Percentiles rank a stretch among this genome's conserved stretches.
phyloP scores from a whole-genome alignment of 2,888 invertebrate genomes.

The Nymphalis polychloros region DNA sequence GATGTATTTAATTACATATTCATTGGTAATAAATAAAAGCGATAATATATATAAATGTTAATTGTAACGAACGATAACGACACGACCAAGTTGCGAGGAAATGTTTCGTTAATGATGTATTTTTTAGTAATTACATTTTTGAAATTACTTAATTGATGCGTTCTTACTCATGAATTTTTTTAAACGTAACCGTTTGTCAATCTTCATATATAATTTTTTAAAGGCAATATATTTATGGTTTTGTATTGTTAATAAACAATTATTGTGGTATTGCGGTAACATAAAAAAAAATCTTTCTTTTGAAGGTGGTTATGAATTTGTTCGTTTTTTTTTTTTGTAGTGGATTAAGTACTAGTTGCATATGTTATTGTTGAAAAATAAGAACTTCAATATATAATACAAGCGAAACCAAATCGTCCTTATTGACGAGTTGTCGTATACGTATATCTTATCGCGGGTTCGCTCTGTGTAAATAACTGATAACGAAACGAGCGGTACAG shows the following conservation, averaged over 20 bases:
- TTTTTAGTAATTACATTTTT: constrained; percentile 9
- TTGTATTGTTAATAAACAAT: no score
- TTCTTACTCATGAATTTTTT: background rate
- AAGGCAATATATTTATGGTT: no score
- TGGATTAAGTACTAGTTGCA: no score
- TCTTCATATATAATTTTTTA: no score
- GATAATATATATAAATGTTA: background rate
- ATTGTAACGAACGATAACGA: constrained; percentile 1
- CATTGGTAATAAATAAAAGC: background rate
- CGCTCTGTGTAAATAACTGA: constrained; percentile 73
- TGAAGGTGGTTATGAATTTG: no score
- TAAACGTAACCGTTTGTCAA: background rate
- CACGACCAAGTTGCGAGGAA: background rate
- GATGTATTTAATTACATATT: background rate
- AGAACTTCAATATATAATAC: background rate
- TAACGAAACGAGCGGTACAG: constrained; percentile 46
- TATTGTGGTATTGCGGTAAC: no score
- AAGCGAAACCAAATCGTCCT: constrained; percentile 16
- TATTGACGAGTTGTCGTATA: constrained; percentile 40
- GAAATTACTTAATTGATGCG: background rate
- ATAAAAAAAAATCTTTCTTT: no score
- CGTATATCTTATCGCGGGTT: constrained; percentile 66
- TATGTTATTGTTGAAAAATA: background rate
- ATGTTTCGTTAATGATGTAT: background rate
- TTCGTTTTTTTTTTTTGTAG: no score